A percentile compares a stretch with the other conserved stretches of the same genome.
These are phyloP conservation scores for Chondrilla cf. caribensis DNA, from an alignment of 37 sponge, comb jelly and placozoan species.

Conservation along the genomic window DNA sequence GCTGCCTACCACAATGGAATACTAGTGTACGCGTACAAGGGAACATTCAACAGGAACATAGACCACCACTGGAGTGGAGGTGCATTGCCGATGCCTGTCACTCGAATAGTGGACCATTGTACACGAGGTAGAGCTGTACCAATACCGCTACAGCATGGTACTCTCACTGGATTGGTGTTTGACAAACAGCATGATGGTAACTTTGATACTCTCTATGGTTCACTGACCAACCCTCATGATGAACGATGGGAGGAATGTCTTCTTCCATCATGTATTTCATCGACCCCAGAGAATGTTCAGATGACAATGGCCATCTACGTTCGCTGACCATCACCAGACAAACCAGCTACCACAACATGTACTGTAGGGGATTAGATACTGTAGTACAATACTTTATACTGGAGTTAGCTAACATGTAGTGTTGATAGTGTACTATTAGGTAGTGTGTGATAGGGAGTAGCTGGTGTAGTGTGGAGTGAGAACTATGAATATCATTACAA, in stretches of 20 bases:
- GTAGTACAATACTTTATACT: neutral
- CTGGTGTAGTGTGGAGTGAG: too few relatives aligned
- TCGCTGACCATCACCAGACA: conserved; percentile 7
- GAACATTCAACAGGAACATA: conserved; percentile 25
- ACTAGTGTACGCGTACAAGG: conserved; percentile 27
- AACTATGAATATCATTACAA: too few relatives aligned
- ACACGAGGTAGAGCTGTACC: neutral
- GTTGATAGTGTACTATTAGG: too few relatives aligned
- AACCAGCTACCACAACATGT: too few relatives aligned
- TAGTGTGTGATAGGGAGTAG: too few relatives aligned
- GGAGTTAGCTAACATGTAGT: too few relatives aligned
- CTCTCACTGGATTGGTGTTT: conserved; percentile 5
- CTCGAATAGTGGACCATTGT: conserved; percentile 7
- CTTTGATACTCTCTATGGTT: neutral
- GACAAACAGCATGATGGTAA: neutral
- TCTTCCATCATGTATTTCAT: conserved; percentile 27
- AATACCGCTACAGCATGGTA: neutral
- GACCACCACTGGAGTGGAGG: conserved; percentile 35
- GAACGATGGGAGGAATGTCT: conserved; percentile 20
- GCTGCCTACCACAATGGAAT: conserved; percentile 28
- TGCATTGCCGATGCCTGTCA: neutral
- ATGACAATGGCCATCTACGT: conserved; percentile 36
- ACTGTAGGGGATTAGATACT: neutral
- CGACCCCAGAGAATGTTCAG: neutral
- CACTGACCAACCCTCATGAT: neutral